A percentile compares a stretch with the other conserved stretches of the same genome.
Evolutionary conservation across 2,888 invertebrate genomes (phyloP).

Genomic region (Allolobophora icterica): DNA sequence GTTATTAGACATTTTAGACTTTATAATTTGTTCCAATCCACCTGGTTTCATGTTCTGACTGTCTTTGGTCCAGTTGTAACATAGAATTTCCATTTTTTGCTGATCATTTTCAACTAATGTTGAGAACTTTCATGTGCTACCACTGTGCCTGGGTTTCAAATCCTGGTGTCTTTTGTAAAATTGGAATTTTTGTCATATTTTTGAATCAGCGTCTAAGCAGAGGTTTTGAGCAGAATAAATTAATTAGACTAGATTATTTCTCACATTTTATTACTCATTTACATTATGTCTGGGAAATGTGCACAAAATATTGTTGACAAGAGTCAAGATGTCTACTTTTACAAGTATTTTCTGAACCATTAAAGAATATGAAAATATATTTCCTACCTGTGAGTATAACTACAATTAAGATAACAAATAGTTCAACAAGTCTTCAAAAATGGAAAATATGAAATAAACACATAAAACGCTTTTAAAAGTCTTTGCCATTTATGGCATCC

Average conservation of each 20-base stretch:
- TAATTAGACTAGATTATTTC: too few relatives aligned
- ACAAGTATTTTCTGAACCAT: not conserved
- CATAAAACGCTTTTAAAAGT: not conserved
- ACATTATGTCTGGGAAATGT: not conserved
- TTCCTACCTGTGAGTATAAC: not conserved
- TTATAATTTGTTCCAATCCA: not conserved
- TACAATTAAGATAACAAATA: too few relatives aligned
- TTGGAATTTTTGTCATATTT: too few relatives aligned
- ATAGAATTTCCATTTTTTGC: too few relatives aligned
- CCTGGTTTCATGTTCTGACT: not conserved
- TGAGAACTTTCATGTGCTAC: too few relatives aligned
- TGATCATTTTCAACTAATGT: too few relatives aligned
- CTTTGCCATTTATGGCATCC: not conserved
- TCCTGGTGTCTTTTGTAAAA: too few relatives aligned
- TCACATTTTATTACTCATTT: too few relatives aligned
- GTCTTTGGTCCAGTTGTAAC: not conserved
- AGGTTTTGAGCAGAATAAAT: too few relatives aligned
- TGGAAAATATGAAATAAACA: not conserved
- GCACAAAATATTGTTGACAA: not conserved
- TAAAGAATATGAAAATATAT: constrained; percentile 3
- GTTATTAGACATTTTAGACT: not conserved
- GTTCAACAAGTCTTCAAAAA: not conserved
- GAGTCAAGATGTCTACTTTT: not conserved
- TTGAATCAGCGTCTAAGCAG: too few relatives aligned
- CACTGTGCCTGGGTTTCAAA: too few relatives aligned